Evolutionary conservation across 2,888 invertebrate genomes (phyloP).

Genomic region (Lepidochrysops patricia): DNA sequence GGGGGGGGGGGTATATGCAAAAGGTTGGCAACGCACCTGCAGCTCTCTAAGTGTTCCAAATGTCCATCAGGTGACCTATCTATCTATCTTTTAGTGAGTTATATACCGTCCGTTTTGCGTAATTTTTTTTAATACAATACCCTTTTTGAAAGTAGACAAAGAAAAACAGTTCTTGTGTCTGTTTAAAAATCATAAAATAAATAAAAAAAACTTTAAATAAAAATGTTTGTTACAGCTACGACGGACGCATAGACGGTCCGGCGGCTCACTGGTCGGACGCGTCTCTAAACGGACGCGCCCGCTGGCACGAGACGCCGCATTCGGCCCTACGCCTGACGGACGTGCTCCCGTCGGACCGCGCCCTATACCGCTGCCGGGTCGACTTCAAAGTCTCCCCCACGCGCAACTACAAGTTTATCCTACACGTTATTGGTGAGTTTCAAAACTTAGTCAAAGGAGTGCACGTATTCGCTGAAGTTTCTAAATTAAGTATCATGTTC

Average conservation of each 20-base stretch:
- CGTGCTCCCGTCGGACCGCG: slow-evolving; percentile 82
- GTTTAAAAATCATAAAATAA: too few relatives aligned
- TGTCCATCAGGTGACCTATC: too few relatives aligned
- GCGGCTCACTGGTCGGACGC: slow-evolving; percentile 83
- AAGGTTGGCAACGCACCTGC: too few relatives aligned
- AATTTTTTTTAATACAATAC: too few relatives aligned
- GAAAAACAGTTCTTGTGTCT: too few relatives aligned
- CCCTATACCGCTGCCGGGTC: slow-evolving; percentile 85
- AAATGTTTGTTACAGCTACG: slow-evolving; percentile 76
- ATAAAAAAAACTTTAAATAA: not conserved
- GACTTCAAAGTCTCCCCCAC: slow-evolving; percentile 88
- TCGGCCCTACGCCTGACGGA: slow-evolving; percentile 81
- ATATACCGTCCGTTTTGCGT: too few relatives aligned
- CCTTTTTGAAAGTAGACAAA: too few relatives aligned
- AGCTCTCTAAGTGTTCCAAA: too few relatives aligned
- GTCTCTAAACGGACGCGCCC: slow-evolving; percentile 77
- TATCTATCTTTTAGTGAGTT: too few relatives aligned
- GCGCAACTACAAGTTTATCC: slow-evolving; percentile 81
- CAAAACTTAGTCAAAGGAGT: slow-evolving; percentile 10
- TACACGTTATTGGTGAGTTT: slow-evolving; percentile 81
- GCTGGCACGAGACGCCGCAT: slow-evolving; percentile 79
- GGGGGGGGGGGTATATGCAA: too few relatives aligned
- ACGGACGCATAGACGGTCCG: slow-evolving; percentile 73
- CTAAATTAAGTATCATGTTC: slow-evolving; percentile 5
- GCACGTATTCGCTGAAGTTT: slow-evolving; percentile 8